Evolutionary conservation across 1,140 invertebrate genomes (phyloP), one percentile per base, ranked within the genome.

Genomic region (Listronotus oregonensis): DNA sequence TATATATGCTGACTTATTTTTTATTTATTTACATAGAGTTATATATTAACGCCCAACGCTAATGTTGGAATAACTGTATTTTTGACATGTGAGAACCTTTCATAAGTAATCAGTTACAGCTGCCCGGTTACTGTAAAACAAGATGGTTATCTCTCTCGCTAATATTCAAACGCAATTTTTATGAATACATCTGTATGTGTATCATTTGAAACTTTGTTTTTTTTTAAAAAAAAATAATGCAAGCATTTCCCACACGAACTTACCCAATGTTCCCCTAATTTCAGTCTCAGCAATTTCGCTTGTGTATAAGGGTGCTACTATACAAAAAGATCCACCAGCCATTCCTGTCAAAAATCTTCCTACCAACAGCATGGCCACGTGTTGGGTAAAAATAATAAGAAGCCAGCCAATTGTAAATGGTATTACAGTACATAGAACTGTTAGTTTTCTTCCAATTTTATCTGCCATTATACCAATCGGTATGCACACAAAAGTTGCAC

Each of bases 381-480:
- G 80, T 7, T 84, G 71, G n/a, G 85, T 78, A 71, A 84, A 86
- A 43, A 86, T 83, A 42, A 93, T 86, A 0, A 87, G 64, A 0
- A 82, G 52, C 88, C 90, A 93, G 5, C 90, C 90, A 3, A 85
- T 59, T 0, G 85, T 79, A 73, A 88, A 90, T 0, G 90, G 89
- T 1, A 90, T 66, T 0, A 85, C 81, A 1, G 88, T 80, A 0
- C 86, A 69, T 9, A 91, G 66, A 78, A 92, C 86, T 0, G 88
- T 83, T 5, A 77, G 77, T 73, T 87, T 90, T n/a, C 91, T 77
- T 5, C 92, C 92, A 34, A 91, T 79, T 18, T 81, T 76, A 64
- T 92, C 89, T 8, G 89, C 85, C 6, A 86, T 68, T 34, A 86
- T 79, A 11, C 74, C 76, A 14, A 85, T 85, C 0, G 86, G 80